Base-by-base conservation (phyloP, 2,113 vertebrate species). In the Neolamprologus cancellatus region DNA sequence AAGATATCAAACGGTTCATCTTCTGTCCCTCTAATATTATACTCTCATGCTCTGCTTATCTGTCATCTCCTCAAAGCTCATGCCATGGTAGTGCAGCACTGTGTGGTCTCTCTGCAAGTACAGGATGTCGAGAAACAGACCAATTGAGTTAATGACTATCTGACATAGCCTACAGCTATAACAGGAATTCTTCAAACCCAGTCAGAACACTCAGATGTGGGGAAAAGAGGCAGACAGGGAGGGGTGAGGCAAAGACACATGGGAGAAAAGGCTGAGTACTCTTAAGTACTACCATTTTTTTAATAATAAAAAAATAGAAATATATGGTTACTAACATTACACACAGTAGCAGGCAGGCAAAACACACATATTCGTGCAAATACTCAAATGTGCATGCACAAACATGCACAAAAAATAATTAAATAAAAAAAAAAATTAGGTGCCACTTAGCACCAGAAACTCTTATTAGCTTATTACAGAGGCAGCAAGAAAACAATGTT, bases 61-160 rank as follows among this genome's bases (percentile, higher is more conserved):
- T 83, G 88, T 94, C 90, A 91, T 91, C 87, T 84, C 59, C 74
- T 87, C 83, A 89, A 83, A 90, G 71, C 91, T 84, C 79, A 81
- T 30, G 84, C 57, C 82, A 86, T 90, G 87, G 90, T 83, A 39
- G 85, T 85, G 83, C 82, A 86, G 81, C 87, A 76, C 87, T 94
- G 94, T 93, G 94, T 93, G 94, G 94, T 95, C 94, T 36, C 71
- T 30, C 59, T 87, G 57, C 85, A 57, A n/a, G 82, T 44, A 88
- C 87, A 91, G 87, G 90, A 92, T 85, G 89, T 83, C 8, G 53
- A 84, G 78, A 87, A 94, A 82, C 81, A 89, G 87, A 64, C 81
- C 69, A 44, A 89, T 52, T 85, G 76, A 93, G 87, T 86, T 87
- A 93, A 95, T 91, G 83, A 93, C 89, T 91, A 86, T 90, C 88